Evolutionary conservation across 2,113 vertebrate genomes (phyloP), one percentile per base, ranked within the genome.

Genomic region (Silurus meridionalis): DNA sequence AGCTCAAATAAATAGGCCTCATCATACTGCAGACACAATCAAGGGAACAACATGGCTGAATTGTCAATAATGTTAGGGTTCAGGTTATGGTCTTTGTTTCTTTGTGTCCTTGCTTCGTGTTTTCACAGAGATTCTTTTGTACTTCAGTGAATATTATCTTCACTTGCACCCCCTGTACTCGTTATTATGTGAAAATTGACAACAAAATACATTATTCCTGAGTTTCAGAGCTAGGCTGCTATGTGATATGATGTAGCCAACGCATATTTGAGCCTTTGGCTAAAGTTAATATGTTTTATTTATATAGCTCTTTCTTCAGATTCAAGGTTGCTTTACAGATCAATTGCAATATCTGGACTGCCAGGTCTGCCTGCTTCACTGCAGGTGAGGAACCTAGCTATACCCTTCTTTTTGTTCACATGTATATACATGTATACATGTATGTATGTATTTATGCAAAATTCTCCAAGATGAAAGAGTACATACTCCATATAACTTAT

Each of bases 1-100:
- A 80, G 80, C 67, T 63, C 72, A 86, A 64, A 87, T 88, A 83
- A 92, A 81, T 77, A 90, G 74, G 80, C 77, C 71, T 61, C 87
- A 52, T 61, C 84, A 82, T 66, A 74, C 17, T 23, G 19, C 48
- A 21, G 8, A 74, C 21, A 74, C 19, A 50, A 10, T 21, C 48
- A 74, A 74, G 8, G 37, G 9, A 74, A 50, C 6, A 52, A 11
- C 4, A 23, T 74, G 4, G 10, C 9, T 50, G 46, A 74, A 74
- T 52, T 52, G 37, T 11, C 71, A 74, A 37, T 37, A 37, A 37
- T 37, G 37, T 37, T 37, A 37, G 37, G 37, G 37, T 37, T 37
- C 37, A 37, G 37, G 1, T 37, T 37, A 37, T 37, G 37, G 37
- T 37, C 37, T 37, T 37, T 37, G 37, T 37, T 37, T 37, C 37